Conservation (phyloP, 2,888 invertebrate genomes). For the Campoletis raptor region DNA sequence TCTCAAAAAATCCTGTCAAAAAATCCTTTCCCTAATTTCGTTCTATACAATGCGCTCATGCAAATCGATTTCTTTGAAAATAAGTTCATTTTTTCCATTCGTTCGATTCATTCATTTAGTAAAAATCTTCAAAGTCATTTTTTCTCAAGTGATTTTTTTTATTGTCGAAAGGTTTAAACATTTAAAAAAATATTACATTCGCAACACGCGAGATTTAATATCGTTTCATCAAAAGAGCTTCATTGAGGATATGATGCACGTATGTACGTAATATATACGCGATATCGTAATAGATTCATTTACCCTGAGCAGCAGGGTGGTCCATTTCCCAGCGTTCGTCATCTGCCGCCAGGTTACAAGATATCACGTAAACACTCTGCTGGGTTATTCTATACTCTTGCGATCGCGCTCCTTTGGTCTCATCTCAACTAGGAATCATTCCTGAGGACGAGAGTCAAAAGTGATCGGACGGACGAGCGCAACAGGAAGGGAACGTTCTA, state of each 20-base stretch:
- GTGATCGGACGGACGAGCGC: slow-evolving; percentile 43
- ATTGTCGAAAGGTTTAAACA: background rate
- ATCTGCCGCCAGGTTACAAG: slow-evolving; percentile 79
- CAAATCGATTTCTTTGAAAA: background rate
- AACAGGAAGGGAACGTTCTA: slow-evolving; percentile 53
- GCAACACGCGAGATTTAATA: background rate
- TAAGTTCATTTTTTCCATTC: background rate
- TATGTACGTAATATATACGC: slow-evolving; percentile 34
- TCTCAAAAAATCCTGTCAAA: too few relatives aligned
- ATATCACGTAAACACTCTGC: slow-evolving; percentile 72
- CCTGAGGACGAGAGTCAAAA: slow-evolving; percentile 41
- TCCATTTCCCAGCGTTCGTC: slow-evolving; percentile 84
- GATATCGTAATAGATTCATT: slow-evolving; percentile 56
- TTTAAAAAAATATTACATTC: background rate
- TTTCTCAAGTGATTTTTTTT: background rate
- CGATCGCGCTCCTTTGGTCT: slow-evolving; percentile 44
- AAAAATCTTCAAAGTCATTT: background rate
- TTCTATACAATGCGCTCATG: background rate
- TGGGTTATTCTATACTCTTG: slow-evolving; percentile 80
- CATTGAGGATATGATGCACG: slow-evolving; percentile 18
- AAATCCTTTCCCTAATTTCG: background rate
- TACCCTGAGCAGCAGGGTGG: slow-evolving; percentile 80
- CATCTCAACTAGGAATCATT: slow-evolving; percentile 72
- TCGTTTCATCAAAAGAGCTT: slow-evolving; percentile 37
- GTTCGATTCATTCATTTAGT: background rate